Conservation (phyloP, 1,140 invertebrate genomes). For the Tetranychus cinnabarinus region DNA sequence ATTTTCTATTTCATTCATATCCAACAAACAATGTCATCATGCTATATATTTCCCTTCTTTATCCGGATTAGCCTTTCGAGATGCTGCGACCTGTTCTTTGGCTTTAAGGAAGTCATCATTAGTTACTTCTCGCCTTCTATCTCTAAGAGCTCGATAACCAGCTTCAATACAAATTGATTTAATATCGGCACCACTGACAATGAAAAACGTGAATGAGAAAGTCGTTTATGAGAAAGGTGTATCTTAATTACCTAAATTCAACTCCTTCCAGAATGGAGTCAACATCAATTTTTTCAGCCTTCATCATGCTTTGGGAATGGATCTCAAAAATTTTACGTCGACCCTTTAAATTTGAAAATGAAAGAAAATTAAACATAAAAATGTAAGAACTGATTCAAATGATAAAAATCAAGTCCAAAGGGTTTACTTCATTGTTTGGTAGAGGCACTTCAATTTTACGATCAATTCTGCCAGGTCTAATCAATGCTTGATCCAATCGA, state of each 20-base stretch:
- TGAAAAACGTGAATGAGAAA: too few relatives aligned
- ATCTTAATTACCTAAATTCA: not conserved
- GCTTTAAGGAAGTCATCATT: too few relatives aligned
- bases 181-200: too few relatives aligned
- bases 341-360: slow-evolving; percentile 61
- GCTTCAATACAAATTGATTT: too few relatives aligned
- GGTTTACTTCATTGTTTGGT: slow-evolving; percentile 36
- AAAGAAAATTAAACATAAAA: slow-evolving; percentile 23
- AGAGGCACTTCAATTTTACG: slow-evolving; percentile 97
- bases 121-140: too few relatives aligned
- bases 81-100: too few relatives aligned
- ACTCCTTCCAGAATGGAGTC: slow-evolving; percentile 93
- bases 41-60: too few relatives aligned
- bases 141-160: too few relatives aligned
- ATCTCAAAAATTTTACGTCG: slow-evolving; percentile 83
- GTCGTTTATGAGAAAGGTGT: too few relatives aligned
- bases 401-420: not conserved
- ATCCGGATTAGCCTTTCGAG: too few relatives aligned
- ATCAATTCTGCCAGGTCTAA: slow-evolving; percentile 87
- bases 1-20: too few relatives aligned
- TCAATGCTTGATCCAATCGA: slow-evolving; percentile 85
- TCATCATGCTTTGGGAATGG: slow-evolving; percentile 94
- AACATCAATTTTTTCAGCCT: slow-evolving; percentile 93
- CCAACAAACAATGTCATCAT: too few relatives aligned
- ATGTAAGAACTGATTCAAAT: not conserved